Evolutionary conservation across 2,113 vertebrate genomes (phyloP).

Genomic region (Syngnathus scovelli): DNA sequence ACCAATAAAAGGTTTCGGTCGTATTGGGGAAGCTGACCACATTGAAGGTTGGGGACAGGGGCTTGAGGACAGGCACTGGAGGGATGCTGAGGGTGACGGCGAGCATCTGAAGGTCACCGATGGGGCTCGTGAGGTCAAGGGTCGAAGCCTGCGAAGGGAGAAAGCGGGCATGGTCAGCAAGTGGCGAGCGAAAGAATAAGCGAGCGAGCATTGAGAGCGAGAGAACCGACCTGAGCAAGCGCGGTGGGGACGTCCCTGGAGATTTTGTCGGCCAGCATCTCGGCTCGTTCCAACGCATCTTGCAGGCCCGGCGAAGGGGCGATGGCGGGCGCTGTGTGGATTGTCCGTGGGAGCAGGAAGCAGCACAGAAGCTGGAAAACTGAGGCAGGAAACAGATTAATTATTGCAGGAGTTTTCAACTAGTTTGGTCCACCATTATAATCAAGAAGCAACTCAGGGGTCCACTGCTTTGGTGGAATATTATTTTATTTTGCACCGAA

Average conservation of each 20-base stretch:
- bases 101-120: conserved; percentile 44
- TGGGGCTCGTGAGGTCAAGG: conserved; percentile 27
- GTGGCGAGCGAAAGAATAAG: no score
- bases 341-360: conserved; percentile 28
- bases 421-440: no score
- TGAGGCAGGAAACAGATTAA: conserved; percentile 1
- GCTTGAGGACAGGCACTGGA: conserved; percentile 34
- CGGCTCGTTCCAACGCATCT: conserved; percentile 60
- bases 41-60: conserved; percentile 32
- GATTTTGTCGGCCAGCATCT: conserved; percentile 74
- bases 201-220: background rate
- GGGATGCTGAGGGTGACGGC: conserved; percentile 42
- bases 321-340: conserved; percentile 28
- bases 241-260: conserved; percentile 26
- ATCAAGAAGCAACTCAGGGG: no score
- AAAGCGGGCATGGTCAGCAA: background rate
- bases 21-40: conserved; percentile 33
- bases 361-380: conserved; percentile 37
- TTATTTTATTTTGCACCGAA: no score
- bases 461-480: no score
- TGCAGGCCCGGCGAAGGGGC: conserved; percentile 28
- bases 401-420: no score
- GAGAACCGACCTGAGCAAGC: conserved; percentile 50
- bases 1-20: no score
- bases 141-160: conserved; percentile 41